Evolutionary conservation across 2,113 vertebrate species (phyloP).

Genomic region (Actinemys pallida): DNA sequence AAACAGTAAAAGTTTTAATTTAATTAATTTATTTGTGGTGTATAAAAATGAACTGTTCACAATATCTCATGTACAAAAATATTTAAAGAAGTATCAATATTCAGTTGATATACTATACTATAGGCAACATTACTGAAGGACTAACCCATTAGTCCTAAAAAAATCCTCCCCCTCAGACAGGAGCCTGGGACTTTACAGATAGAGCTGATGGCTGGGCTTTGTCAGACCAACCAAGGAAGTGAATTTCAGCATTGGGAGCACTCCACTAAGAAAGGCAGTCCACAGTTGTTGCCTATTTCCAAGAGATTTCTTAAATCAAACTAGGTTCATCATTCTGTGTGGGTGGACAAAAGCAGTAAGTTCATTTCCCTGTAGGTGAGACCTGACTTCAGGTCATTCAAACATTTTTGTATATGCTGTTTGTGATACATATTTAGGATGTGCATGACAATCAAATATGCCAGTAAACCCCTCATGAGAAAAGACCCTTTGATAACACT

Average conservation of each 20-base stretch:
- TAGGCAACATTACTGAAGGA: neutral
- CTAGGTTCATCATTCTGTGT: neutral
- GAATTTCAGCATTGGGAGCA: neutral
- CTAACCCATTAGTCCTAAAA: neutral
- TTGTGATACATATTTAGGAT: neutral
- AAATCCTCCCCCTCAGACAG: rapidly evolving
- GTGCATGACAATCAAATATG: neutral
- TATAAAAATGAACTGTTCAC: neutral
- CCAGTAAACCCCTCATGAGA: neutral
- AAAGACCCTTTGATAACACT: neutral
- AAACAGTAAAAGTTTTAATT: neutral
- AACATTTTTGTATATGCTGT: neutral
- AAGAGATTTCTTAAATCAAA: neutral
- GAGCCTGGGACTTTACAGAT: neutral
- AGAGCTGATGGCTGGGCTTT: neutral
- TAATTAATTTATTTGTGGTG: neutral
- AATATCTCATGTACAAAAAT: neutral
- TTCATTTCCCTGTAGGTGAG: neutral
- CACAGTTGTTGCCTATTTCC: neutral
- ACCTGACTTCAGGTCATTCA: neutral
- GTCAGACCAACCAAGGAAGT: neutral
- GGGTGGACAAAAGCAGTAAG: neutral
- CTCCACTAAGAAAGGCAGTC: neutral
- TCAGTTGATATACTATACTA: neutral
- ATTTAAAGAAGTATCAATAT: neutral